These are phyloP conservation scores for Halichoerus grypus DNA, from an alignment of 2,113 vertebrate genomes.

Conservation along the genomic window DNA sequence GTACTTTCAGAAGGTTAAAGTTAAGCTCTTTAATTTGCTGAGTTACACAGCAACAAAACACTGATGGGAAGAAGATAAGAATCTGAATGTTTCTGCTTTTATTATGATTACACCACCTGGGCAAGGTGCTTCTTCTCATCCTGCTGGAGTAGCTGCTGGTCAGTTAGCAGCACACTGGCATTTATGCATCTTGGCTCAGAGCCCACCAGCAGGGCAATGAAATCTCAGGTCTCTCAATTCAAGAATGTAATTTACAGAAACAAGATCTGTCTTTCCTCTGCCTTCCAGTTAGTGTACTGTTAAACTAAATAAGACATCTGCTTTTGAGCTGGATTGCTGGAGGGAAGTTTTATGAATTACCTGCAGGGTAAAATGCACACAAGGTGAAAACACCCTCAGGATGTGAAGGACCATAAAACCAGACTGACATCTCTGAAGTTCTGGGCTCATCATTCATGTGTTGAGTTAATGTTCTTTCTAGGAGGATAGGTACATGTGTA, in stretches of 20 bases:
- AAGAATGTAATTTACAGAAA: slow-evolving; percentile 1
- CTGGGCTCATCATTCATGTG: background rate
- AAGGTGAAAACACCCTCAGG: background rate
- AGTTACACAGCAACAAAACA: background rate
- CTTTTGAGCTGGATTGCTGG: background rate
- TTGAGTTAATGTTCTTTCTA: background rate
- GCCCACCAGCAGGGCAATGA: background rate
- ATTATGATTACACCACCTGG: background rate
- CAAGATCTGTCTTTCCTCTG: slow-evolving; percentile 27
- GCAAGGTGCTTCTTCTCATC: background rate
- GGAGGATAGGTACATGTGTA: background rate
- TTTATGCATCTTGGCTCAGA: background rate
- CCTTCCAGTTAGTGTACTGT: background rate
- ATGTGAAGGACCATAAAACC: background rate
- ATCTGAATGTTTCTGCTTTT: background rate
- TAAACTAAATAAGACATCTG: background rate
- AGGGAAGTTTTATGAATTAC: background rate
- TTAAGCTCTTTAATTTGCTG: background rate
- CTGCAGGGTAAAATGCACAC: background rate
- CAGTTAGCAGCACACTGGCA: background rate
- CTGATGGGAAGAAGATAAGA: background rate
- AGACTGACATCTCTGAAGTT: background rate
- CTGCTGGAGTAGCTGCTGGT: background rate
- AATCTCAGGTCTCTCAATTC: background rate
- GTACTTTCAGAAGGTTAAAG: background rate